Conservation (phyloP, 1,140 invertebrate genomes). For the Akabosia matsudoensis region DNA sequence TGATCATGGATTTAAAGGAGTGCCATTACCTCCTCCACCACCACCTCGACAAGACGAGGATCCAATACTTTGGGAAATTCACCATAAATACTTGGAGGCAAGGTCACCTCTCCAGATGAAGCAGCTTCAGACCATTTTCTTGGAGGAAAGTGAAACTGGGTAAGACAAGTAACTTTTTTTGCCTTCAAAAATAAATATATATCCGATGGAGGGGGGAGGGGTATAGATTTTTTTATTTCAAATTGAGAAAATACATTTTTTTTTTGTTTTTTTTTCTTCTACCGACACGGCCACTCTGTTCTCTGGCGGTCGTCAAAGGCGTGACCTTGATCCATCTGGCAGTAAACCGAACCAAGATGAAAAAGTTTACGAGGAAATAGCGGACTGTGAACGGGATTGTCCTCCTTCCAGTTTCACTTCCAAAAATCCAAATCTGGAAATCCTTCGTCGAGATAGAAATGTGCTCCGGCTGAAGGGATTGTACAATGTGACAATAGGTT, state of each 20-base stretch:
- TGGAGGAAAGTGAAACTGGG: background rate
- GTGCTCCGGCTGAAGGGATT: background rate
- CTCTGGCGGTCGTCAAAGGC: too few species aligned
- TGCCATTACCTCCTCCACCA: background rate
- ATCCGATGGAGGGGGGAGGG: background rate
- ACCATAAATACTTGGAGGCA: background rate
- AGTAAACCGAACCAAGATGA: too few species aligned
- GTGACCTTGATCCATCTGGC: too few species aligned
- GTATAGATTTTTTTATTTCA: too few species aligned
- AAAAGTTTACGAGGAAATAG: too few species aligned
- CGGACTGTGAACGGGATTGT: too few species aligned
- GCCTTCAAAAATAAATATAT: background rate
- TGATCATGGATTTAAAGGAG: background rate
- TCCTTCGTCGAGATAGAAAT: background rate
- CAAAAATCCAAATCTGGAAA: background rate
- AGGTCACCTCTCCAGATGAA: background rate
- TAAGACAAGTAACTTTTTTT: background rate
- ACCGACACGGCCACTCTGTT: too few species aligned
- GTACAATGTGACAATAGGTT: background rate
- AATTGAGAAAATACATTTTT: too few species aligned
- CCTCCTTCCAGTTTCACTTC: too few species aligned
- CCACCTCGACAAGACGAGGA: background rate
- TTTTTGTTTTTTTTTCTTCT: too few species aligned
- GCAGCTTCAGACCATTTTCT: background rate
- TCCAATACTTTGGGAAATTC: background rate